Evolutionary conservation across 2,797 vertebrate species (phyloP), one percentile per base, ranked within the genome.

Genomic region (Peromyscus nudipes): DNA sequence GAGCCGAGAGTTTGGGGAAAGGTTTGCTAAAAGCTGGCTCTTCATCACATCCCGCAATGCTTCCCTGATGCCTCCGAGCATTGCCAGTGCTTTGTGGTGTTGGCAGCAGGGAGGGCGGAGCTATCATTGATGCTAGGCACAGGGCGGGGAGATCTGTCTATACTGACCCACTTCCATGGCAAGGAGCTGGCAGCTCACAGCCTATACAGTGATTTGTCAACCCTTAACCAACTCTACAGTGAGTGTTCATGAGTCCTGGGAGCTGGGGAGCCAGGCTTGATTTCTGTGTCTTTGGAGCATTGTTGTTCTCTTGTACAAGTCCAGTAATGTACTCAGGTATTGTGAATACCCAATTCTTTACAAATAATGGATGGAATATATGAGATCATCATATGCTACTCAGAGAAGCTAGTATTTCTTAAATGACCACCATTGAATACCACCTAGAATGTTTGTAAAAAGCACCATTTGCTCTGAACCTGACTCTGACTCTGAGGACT

Each of bases 1-100:
- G 92, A 96, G 77, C 52, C 1, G 23, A 79, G 76, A 67, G 11
- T 89, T 87, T 79, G 77, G 89, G 76, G 71, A 82, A 93, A 46
- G 65, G n/a, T 94, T 97, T 97, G 87, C 76, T 82, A 55, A 93
- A 96, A 94, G 55, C 84, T 6, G 43, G 8, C 55, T 92, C 89
- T 85, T 82, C 65, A 6, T 80, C 21, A 6, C 82, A 83, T 46
- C 92, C 57, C 65, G 19, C 25, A 55, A 34, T 77, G 5, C 16
- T 60, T 80, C 69, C 64, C 86, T 29, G 29, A 31, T 85, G 73
- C 31, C 55, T 82, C 7, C 79, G 60, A 19, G 60, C 40, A 27
- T 29, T 34, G 49, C 37, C n/a, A 1, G 80, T 89, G 57, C 85
- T 76, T 43, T 79, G 88, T 19, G 71, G 65, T n/a, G 29, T 40